phyloP scores from a whole-genome alignment of 2,888 invertebrate genomes.

The Punctoribates punctum region DNA sequence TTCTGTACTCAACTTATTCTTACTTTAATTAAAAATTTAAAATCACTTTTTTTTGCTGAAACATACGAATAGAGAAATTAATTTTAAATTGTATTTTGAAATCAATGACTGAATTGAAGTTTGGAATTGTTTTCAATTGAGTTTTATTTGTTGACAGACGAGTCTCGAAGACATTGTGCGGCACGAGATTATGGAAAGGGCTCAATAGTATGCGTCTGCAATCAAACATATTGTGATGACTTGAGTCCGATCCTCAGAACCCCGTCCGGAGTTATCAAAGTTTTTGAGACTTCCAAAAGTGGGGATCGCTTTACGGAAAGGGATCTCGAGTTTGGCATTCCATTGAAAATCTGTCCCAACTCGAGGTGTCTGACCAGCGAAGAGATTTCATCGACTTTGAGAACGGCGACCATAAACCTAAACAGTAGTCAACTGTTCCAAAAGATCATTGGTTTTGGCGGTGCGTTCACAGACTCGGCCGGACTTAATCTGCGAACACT shows the following conservation, averaged over 20 bases:
- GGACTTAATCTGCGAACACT: conserved; percentile 68
- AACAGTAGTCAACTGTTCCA: conserved; percentile 57
- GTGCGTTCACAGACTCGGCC: conserved; percentile 70
- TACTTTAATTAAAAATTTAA: no score
- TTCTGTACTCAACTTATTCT: neutral
- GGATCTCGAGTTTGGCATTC: conserved; percentile 14
- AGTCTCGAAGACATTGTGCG: conserved; percentile 45
- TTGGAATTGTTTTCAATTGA: neutral
- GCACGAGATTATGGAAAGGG: conserved; percentile 50
- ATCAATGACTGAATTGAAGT: neutral
- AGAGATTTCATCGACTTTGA: neutral
- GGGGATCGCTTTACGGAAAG: conserved; percentile 61
- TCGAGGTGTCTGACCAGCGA: no score
- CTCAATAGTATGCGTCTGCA: conserved; percentile 64
- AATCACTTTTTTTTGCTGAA: no score
- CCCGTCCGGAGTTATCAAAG: conserved; percentile 56
- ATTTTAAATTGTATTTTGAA: no score
- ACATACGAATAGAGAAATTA: no score
- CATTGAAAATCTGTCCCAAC: neutral
- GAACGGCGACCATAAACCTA: neutral
- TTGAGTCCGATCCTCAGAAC: conserved; percentile 58
- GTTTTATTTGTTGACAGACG: neutral
- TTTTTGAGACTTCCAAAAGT: conserved; percentile 62
- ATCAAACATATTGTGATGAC: conserved; percentile 67
- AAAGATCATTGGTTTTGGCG: conserved; percentile 75